Base-by-base conservation (phyloP, 2,797 vertebrate genomes). In the Diplodus puntazzo region DNA sequence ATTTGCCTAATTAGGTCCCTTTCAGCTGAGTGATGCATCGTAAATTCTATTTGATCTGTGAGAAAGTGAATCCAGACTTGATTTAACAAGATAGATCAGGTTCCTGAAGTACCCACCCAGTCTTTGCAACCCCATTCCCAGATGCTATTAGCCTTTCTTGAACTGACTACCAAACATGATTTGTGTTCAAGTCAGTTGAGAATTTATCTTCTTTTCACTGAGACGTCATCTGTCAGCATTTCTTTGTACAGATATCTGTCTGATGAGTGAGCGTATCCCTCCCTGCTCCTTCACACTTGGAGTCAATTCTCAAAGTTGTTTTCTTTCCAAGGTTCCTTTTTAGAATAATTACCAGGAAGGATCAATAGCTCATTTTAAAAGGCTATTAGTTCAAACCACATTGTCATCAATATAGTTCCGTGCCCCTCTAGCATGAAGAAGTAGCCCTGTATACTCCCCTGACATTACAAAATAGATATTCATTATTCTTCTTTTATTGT, bases 361-460 rank as follows among this genome's bases (percentile, higher is more conserved):
- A 93, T 93, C 89, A 79, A 92, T 92, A 90, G 58, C 86, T 86
- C 79, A 87, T 92, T 92, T 92, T 42, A 87, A 89, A 92, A 92
- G 80, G 67, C 81, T 89, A 66, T 84, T 87, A 80, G 87, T 81
- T 88, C 77, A 88, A 89, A 88, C 72, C 70, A 84, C 81, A 49
- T 62, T 72, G 87, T 87, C 87, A 85, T 91, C 85, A 89, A 84
- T 89, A 87, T 84, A 77, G 27, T 80, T 82, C 69, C 7, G 43
- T 65, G 60, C 68, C 42, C 58, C 2, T 20, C 73, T 85, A 69
- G 50, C 55, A 68, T 75, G 57, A 75, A 79, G 73, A 82, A 85
- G 73, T 79, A 65, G 49, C 72, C 58, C 27, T 10, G 63, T 79
- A 48, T 54, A 58, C 69, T 87, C 58, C 59, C 50, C 27, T 73